Evolutionary conservation across 2,888 invertebrate genomes (phyloP).

Genomic region (Chymomyza procnemis): DNA sequence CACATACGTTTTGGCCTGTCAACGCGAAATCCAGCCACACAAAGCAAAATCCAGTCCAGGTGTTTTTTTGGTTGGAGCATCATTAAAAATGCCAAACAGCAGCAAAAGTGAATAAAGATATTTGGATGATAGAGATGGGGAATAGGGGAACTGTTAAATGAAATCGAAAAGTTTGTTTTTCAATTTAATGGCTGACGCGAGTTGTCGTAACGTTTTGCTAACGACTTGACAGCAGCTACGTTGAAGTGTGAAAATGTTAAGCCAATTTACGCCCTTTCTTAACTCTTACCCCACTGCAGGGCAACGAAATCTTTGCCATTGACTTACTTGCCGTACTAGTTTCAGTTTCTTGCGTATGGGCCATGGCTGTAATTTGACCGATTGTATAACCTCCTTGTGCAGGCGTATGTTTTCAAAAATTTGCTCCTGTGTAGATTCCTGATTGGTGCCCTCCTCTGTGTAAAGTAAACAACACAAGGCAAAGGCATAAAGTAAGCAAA

Average conservation of each 20-base stretch:
- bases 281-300: too few relatives aligned
- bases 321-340: constrained; percentile 85
- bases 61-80: constrained; percentile 34
- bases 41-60: constrained; percentile 14
- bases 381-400: constrained; percentile 93
- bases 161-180: constrained; percentile 62
- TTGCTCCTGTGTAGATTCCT: constrained; percentile 88
- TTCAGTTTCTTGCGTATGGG: constrained; percentile 89
- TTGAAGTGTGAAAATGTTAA: constrained; percentile 7
- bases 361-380: constrained; percentile 91
- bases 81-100: constrained; percentile 47
- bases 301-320: constrained; percentile 17
- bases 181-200: constrained; percentile 50
- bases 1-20: constrained; percentile 90
- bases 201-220: constrained; percentile 40
- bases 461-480: constrained; percentile 78
- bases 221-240: neutral
- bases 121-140: constrained; percentile 16
- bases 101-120: constrained; percentile 2
- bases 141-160: constrained; percentile 36
- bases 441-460: constrained; percentile 84
- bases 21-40: constrained; percentile 29
- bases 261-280: neutral
- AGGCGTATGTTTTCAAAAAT: constrained; percentile 93
- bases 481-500: constrained; percentile 17